Percentiles rank a stretch among this genome's conserved stretches.
These are phyloP conservation scores for Plotosus lineatus DNA, from an alignment of 2,113 vertebrate species.

Conservation along the genomic window DNA sequence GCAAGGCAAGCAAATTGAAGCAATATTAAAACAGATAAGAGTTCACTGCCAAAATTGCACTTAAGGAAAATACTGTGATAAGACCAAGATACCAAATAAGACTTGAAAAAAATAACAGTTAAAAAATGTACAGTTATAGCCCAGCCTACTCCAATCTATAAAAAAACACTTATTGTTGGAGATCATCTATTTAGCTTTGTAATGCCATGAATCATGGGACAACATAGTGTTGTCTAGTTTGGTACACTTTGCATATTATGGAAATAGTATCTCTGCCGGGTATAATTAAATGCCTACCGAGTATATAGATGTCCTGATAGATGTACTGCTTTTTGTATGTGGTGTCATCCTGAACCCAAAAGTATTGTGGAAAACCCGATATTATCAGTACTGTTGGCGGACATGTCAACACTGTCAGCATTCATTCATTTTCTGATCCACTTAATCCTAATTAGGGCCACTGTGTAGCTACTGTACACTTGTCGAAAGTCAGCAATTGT, in stretches of 20 bases:
- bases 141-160: neutral
- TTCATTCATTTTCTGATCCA: too few species aligned
- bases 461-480: too few species aligned
- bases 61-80: slow-evolving; percentile 56
- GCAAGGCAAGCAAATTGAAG: slow-evolving; percentile 35
- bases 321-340: too few species aligned
- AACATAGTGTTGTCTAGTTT: too few species aligned
- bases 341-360: neutral
- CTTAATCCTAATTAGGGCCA: too few species aligned
- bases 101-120: slow-evolving; percentile 1
- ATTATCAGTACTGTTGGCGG: too few species aligned
- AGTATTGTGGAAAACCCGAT: neutral
- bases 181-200: neutral
- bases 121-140: neutral
- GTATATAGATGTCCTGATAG: too few species aligned
- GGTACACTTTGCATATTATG: too few species aligned
- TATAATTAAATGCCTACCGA: too few species aligned
- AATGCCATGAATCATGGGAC: too few species aligned
- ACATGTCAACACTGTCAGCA: neutral
- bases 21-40: slow-evolving; percentile 48
- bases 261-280: too few species aligned
- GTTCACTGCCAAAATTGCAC: slow-evolving; percentile 45
- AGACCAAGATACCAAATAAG: slow-evolving; percentile 40
- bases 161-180: neutral
- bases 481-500: too few species aligned